Conservation (phyloP, 2,797 vertebrate species). For the Xyrichtys novacula region DNA sequence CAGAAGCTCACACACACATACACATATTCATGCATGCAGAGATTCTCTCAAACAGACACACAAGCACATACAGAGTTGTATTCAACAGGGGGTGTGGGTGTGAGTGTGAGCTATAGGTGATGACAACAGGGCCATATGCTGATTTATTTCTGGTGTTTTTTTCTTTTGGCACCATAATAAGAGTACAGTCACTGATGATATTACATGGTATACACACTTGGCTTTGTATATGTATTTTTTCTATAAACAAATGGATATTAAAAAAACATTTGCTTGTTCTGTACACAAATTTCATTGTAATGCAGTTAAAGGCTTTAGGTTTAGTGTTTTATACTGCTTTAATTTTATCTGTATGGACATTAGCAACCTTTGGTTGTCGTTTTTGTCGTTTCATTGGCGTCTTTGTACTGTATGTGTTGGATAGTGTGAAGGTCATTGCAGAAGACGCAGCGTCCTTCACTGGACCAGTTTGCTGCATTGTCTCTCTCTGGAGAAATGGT, state of each 20-base stretch:
- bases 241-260: not conserved
- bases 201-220: slow-evolving; percentile 13
- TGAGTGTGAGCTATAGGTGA: slow-evolving; percentile 79
- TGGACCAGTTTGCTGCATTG: slow-evolving; percentile 27
- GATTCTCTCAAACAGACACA: slow-evolving; percentile 22
- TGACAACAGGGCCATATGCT: slow-evolving; percentile 81
- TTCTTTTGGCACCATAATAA: slow-evolving; percentile 33
- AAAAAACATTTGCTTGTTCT: too few species aligned
- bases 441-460: slow-evolving; percentile 69
- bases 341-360: too few species aligned
- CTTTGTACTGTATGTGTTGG: slow-evolving; percentile 32
- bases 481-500: slow-evolving; percentile 60
- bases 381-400: slow-evolving; percentile 21
- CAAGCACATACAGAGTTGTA: slow-evolving; percentile 51
- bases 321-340: too few species aligned
- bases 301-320: too few species aligned
- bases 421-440: slow-evolving; percentile 28
- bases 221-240: not conserved
- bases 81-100: slow-evolving; percentile 65
- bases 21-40: not conserved
- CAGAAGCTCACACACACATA: slow-evolving; percentile 11
- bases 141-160: slow-evolving; percentile 50
- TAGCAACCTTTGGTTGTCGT: not conserved
- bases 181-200: slow-evolving; percentile 35
- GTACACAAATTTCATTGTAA: too few species aligned